Conservation (phyloP, 2,888 invertebrate genomes). For the Hecatera dysodea region DNA sequence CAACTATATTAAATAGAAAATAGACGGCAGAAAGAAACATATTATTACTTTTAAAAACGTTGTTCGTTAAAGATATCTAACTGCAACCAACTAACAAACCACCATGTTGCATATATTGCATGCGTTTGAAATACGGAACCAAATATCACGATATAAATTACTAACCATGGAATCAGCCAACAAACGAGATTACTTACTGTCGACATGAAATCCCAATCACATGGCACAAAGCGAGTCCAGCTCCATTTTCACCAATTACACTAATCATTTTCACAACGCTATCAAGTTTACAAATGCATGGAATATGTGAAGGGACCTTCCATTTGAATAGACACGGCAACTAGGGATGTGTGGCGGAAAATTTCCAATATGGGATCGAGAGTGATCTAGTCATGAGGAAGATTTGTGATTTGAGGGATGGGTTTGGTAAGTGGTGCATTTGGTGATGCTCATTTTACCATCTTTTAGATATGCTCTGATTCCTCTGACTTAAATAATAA, state of each 20-base stretch:
- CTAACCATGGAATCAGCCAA: conserved; percentile 1
- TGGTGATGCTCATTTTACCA: not conserved
- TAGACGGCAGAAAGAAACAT: too few relatives aligned
- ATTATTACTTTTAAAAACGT: too few relatives aligned
- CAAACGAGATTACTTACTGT: conserved; percentile 14
- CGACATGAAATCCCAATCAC: conserved; percentile 16
- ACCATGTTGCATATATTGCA: too few relatives aligned
- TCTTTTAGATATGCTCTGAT: not conserved
- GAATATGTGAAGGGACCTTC: conserved; percentile 43
- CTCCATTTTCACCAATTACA: conserved; percentile 30
- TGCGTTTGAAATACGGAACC: not conserved
- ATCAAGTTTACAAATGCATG: conserved; percentile 48
- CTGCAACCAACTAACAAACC: too few relatives aligned
- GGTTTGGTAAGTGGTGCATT: not conserved
- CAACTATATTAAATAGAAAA: too few relatives aligned
- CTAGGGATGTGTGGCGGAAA: conserved; percentile 36
- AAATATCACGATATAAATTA: not conserved
- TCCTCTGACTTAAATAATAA: too few relatives aligned
- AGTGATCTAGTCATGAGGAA: conserved; percentile 17
- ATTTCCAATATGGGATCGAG: conserved; percentile 19
- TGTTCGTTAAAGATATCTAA: not conserved
- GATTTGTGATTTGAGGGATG: not conserved
- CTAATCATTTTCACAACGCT: conserved; percentile 39
- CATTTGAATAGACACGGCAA: conserved; percentile 10
- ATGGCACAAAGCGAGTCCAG: conserved; percentile 30